These are phyloP conservation scores for Apis laboriosa DNA, from an alignment of 1,140 invertebrate species.

Conservation along the genomic window DNA sequence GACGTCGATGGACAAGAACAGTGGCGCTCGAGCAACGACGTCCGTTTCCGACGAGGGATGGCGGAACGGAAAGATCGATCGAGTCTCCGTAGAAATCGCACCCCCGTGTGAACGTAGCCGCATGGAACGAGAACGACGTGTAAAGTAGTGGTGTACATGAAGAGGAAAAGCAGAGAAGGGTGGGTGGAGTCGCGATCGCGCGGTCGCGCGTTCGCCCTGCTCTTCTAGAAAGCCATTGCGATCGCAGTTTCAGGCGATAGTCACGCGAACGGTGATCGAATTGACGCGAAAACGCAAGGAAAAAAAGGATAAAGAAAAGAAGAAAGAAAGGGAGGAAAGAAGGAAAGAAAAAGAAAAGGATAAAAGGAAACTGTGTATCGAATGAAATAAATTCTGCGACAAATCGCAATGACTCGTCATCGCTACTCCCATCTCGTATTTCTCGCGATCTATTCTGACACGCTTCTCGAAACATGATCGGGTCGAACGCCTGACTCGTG, in stretches of 20 bases:
- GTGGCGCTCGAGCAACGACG: not conserved
- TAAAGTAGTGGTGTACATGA: not conserved
- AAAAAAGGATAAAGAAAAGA: not conserved
- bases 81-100: not conserved
- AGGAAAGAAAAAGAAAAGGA: not conserved
- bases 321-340: not conserved
- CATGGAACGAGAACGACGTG: not conserved
- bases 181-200: slow-evolving; percentile 29
- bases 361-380: not conserved
- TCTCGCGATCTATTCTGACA: not conserved
- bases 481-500: not conserved
- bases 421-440: not conserved
- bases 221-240: not conserved
- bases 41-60: slow-evolving; percentile 21
- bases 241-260: slow-evolving; percentile 19
- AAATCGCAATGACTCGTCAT: slow-evolving; percentile 18
- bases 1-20: not conserved
- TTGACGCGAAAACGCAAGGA: not conserved
- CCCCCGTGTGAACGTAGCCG: not conserved
- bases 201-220: not conserved
- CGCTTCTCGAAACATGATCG: slow-evolving; percentile 34
- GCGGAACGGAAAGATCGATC: slow-evolving; percentile 29
- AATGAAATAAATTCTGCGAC: not conserved
- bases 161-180: not conserved
- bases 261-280: not conserved